Evolutionary conservation across 2,113 vertebrate genomes (phyloP), one percentile per base, ranked within the genome.

Genomic region (Sebastes fasciatus): DNA sequence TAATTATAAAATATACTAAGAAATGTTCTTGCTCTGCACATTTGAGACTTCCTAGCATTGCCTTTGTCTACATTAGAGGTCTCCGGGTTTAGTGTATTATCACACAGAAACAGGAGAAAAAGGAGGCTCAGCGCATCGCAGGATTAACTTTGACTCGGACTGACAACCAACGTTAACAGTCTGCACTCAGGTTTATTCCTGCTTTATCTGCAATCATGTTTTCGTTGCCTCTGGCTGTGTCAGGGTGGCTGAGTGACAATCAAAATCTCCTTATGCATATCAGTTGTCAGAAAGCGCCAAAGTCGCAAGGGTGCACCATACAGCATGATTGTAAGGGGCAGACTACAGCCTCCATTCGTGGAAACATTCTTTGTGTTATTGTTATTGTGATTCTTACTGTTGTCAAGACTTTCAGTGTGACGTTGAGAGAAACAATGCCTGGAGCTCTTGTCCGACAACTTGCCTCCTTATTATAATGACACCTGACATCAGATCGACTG

Each of bases 251-350:
- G 62, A 86, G 66, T 78, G 84, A 79, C 83, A 86, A 82, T 87
- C 77, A 75, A 70, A 74, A 86, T 89, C 74, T 73, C 65, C 70
- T 86, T 82, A 74, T 81, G 48, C 74, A 58, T 89, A 83, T 91
- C 85, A 34, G 71, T 67, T 90, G 49, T 68, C 88, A 83, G 81
- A 74, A 26, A 77, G 83, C 42, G 26, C 60, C 23, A 23, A 16
- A 87, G 67, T 84, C 65, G 63, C 81, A 72, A 48, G 58, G 69
- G 65, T 87, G 66, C 69, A 23, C 75, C 76, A 77, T 89, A 70
- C 84, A 80, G 54, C 46, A 71, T 83, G 62, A 80, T 74, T 65
- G 75, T 66, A 60, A 34, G 49, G 48, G 65, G 14, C 49, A 72
- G 62, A 62, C 78, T 68, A 71, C 74, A 86, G 55, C 45, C 10